Percentiles rank a stretch among this genome's conserved stretches.
Conservation (phyloP, 1,140 invertebrate genomes). For the Saccostrea cuccullata region DNA sequence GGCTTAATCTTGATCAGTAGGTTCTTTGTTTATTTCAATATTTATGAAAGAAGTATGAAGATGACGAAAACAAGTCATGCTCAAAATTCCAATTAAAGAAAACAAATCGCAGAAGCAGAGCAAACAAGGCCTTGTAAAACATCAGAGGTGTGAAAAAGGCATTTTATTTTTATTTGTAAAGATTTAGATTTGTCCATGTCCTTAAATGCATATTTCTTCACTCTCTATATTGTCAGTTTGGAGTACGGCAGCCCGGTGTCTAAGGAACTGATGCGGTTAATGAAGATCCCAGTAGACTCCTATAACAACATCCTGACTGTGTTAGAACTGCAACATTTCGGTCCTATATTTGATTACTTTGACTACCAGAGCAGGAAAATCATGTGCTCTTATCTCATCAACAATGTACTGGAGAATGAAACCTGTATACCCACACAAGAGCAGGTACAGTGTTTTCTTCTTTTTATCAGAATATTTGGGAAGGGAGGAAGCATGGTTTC, state of each 20-base stretch:
- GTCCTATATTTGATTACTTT: slow-evolving; percentile 90
- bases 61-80: no score
- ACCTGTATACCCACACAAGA: slow-evolving; percentile 93
- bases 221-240: slow-evolving; percentile 80
- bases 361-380: slow-evolving; percentile 93
- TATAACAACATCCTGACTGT: slow-evolving; percentile 96
- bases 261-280: slow-evolving; percentile 93
- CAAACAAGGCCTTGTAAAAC: no score
- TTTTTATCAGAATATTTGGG: neutral
- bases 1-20: slow-evolving; percentile 87
- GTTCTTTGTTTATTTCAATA: slow-evolving; percentile 63
- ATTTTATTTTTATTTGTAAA: no score
- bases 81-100: no score
- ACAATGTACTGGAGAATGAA: slow-evolving; percentile 92
- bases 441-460: slow-evolving; percentile 79
- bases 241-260: slow-evolving; percentile 91
- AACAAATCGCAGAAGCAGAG: no score
- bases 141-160: no score
- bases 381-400: slow-evolving; percentile 92
- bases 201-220: no score
- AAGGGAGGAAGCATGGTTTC: neutral
- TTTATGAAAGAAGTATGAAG: neutral
- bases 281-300: slow-evolving; percentile 96
- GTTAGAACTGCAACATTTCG: slow-evolving; percentile 87
- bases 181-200: no score